phyloP scores from a whole-genome alignment of 2,888 invertebrate genomes.

The Cephus sareptanus region DNA sequence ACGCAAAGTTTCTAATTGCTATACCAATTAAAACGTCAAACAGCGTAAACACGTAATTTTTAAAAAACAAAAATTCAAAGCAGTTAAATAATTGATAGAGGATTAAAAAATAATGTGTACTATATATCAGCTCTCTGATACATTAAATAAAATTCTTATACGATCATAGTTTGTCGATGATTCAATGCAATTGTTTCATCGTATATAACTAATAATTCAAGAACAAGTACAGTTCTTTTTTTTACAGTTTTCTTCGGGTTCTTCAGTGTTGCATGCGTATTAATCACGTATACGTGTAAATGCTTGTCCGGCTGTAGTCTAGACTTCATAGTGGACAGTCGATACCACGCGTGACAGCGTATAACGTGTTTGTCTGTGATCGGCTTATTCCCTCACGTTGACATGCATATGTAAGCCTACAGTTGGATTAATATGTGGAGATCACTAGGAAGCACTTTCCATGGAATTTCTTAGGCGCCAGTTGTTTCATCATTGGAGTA shows the following conservation, averaged over 20 bases:
- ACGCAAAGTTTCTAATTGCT: background rate
- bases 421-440: background rate
- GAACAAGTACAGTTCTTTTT: background rate
- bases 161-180: too few species aligned
- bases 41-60: background rate
- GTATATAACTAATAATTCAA: too few species aligned
- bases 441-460: constrained; percentile 39
- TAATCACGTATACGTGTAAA: background rate
- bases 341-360: background rate
- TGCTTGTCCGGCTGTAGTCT: background rate
- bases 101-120: background rate
- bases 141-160: too few species aligned
- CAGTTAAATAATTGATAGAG: background rate
- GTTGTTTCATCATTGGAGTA: constrained; percentile 37
- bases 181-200: too few species aligned
- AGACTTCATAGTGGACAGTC: background rate
- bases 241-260: background rate
- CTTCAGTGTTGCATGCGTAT: background rate
- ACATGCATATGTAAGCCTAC: background rate
- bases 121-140: too few species aligned
- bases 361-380: background rate
- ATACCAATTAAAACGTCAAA: background rate
- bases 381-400: background rate
- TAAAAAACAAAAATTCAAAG: background rate
- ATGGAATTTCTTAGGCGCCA: constrained; percentile 41